Conservation (phyloP, 2,888 invertebrate species). For the Chalcis sispes region DNA sequence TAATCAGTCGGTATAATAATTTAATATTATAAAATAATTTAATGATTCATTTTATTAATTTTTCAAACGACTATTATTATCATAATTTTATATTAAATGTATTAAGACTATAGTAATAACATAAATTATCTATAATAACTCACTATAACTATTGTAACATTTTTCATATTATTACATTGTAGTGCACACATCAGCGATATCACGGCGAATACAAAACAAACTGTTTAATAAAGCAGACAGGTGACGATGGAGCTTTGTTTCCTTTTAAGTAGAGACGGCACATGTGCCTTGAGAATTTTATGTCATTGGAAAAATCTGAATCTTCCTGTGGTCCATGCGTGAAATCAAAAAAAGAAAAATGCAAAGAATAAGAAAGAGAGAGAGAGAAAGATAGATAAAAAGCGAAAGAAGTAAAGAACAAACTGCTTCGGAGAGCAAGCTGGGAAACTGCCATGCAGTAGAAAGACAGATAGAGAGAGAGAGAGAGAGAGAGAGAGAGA, state of each 20-base stretch:
- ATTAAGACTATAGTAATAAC: too few species aligned
- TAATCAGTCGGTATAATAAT: too few species aligned
- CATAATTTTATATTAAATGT: too few species aligned
- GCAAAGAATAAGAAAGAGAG: constrained; percentile 12
- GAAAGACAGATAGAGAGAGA: too few species aligned
- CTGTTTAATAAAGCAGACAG: constrained; percentile 25
- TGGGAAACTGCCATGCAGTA: background rate
- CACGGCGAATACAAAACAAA: constrained; percentile 18
- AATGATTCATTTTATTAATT: too few species aligned
- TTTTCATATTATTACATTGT: too few species aligned
- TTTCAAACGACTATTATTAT: too few species aligned
- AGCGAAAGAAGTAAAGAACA: background rate
- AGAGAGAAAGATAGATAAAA: too few species aligned
- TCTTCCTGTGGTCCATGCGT: background rate
- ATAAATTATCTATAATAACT: too few species aligned
- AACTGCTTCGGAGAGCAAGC: background rate
- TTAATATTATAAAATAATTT: too few species aligned
- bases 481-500: constrained; percentile 1
- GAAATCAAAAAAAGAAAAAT: background rate
- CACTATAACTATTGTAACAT: too few species aligned
- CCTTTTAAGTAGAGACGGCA: constrained; percentile 31
- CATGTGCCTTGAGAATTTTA: constrained; percentile 31
- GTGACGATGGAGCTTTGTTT: constrained; percentile 36
- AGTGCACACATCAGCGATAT: too few species aligned
- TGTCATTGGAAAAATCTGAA: constrained; percentile 37